Evolutionary conservation across 2,888 invertebrate species (phyloP), one percentile per base, ranked within the genome.

Genomic region (Andrena praecox): DNA sequence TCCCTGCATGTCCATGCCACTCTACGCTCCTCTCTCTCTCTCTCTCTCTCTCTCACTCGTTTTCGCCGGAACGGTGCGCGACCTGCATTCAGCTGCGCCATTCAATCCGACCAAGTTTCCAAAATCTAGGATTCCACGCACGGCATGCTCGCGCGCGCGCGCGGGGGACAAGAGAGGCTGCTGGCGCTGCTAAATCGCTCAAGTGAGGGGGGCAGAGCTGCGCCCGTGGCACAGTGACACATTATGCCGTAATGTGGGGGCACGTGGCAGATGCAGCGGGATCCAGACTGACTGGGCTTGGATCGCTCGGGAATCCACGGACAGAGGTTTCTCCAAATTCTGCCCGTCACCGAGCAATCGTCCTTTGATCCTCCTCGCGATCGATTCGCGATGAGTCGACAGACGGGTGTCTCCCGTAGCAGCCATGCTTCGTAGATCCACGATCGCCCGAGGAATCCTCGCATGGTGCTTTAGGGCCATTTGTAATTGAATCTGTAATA

Each of bases 211-310:
- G 71, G 73, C 73, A 68, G 54, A 74, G 48, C 35, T 16, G 27
- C 52, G 77, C 59, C 86, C 89, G 89, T 93, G 93, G 91, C 93
- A 93, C 93, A 93, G 93, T 93, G 93, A 93, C 93, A 93, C 93
- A 93, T 93, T 93, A 93, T 91, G 90, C 91, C 85, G 89, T 93
- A 93, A 93, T 93, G 91, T 92, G 91, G 91, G 91, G 91, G 90
- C 93, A 91, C 92, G 92, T 91, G 92, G 93, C 93, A 93, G 93
- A 93, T 93, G 93, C 91, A 87, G 85, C 91, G 79, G 42, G 88
- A 90, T 91, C 91, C 88, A 90, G 86, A 86, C 88, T 81, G 79
- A 84, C 77, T 82, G 84, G 84, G 76, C 42, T 42, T 72, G 70
- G 77, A 83, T 88, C 82, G 66, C 72, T 70, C 42, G 63, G 74